Base-by-base conservation (phyloP, 2,888 invertebrate genomes). In the Vesta saturnalis region DNA sequence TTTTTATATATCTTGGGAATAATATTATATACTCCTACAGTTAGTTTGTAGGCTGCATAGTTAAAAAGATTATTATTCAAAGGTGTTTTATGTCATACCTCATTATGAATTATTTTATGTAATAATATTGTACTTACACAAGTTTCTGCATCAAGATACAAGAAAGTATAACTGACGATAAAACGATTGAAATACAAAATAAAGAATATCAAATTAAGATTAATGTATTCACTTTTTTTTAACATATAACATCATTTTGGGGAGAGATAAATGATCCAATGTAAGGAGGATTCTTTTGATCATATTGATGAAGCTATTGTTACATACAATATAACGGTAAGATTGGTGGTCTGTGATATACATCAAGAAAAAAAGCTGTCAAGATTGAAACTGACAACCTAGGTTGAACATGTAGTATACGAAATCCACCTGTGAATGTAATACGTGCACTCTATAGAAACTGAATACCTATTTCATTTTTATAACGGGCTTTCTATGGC, bases 241-340 rank as follows among this genome's bases (percentile, higher is more conserved):
- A n/a, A n/a, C n/a, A n/a, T n/a, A n/a, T n/a, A n/a, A n/a, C n/a
- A n/a, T n/a, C n/a, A n/a, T n/a, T 39, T 39, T 39, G 8, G 2
- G 3, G 2, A 39, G 8, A 52, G 19, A 52, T 19, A 52, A 52
- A 52, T 52, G 18, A 52, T 19, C 52, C 19, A 21, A 19, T 19
- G 21, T 19, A 12, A 19, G 21, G 19, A 19, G 18, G 18, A 19
- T 19, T 12, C 14, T 43, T 62, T 67, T 52, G 63, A 64, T 49
- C 61, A 60, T 67, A 68, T 54, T 69, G 73, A 76, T 76, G 71
- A 71, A 76, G 73, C 73, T 71, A 74, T 76, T 76, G 76, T 76
- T 73, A 70, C 65, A 52, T 56, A 72, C 73, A 73, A 72, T 68
- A 67, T 76, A 76, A 74, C 76, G 74, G 76, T 74, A 69, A 70